phyloP scores from a whole-genome alignment of 2,113 vertebrate species.

The Eulacestoma nigropectus region DNA sequence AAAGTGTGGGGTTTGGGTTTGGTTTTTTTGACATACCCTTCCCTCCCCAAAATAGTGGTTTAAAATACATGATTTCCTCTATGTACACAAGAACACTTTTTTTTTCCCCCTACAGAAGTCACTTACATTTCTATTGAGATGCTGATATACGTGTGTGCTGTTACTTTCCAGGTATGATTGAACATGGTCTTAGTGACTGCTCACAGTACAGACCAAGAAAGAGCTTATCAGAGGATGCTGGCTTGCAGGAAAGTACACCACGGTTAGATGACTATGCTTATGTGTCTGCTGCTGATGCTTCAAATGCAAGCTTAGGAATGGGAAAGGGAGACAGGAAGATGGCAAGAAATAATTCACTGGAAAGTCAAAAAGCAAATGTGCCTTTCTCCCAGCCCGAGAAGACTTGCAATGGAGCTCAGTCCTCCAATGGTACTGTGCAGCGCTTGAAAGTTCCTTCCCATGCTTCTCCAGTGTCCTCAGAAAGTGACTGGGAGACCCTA shows the following conservation, averaged over 20 bases:
- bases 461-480: slow-evolving; percentile 83
- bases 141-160: neutral
- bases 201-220: slow-evolving; percentile 88
- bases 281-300: slow-evolving; percentile 66
- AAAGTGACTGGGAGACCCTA: slow-evolving; percentile 96
- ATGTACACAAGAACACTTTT: neutral
- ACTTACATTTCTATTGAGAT: neutral
- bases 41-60: neutral
- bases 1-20: neutral
- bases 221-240: slow-evolving; percentile 82
- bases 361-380: neutral
- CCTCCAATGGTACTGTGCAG: slow-evolving; percentile 36
- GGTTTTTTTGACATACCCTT: neutral
- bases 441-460: slow-evolving; percentile 75
- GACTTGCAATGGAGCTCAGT: slow-evolving; percentile 17
- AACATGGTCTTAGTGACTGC: slow-evolving; percentile 91
- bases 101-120: neutral
- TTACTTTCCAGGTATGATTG: slow-evolving; percentile 84
- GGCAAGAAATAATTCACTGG: neutral
- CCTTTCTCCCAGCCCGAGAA: slow-evolving; percentile 16
- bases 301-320: slow-evolving; percentile 5
- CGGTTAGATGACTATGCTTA: slow-evolving; percentile 72
- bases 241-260: slow-evolving; percentile 49
- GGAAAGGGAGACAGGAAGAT: neutral
- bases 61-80: neutral